A percentile compares a stretch with the other conserved stretches of the same genome.
These are phyloP conservation scores for Chloromyia formosa DNA, from an alignment of 2,888 invertebrate genomes.

Conservation along the genomic window DNA sequence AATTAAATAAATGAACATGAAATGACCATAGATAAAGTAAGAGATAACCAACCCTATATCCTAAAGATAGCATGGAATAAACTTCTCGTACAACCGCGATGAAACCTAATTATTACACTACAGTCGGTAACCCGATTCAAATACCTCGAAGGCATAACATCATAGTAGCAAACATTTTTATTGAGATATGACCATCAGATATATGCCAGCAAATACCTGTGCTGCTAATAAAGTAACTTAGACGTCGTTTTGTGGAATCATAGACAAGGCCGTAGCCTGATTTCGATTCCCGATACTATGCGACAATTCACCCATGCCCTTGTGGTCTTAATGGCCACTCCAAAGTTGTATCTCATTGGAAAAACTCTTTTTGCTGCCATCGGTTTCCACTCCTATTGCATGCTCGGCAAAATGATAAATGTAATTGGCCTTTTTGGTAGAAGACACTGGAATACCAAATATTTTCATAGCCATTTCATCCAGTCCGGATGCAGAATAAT, in stretches of 20 bases:
- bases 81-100: too few relatives aligned
- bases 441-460: slow-evolving; percentile 12
- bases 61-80: too few relatives aligned
- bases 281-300: slow-evolving; percentile 4
- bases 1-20: too few relatives aligned
- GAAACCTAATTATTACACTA: too few relatives aligned
- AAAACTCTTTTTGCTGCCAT: slow-evolving; percentile 17
- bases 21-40: too few relatives aligned
- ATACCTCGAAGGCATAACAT: background rate
- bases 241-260: slow-evolving; percentile 19
- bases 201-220: slow-evolving; percentile 27
- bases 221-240: slow-evolving; percentile 33
- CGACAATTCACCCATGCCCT: slow-evolving; percentile 14
- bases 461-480: slow-evolving; percentile 22
- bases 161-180: background rate
- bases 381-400: slow-evolving; percentile 6
- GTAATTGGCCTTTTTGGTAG: slow-evolving; percentile 41
- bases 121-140: slow-evolving; percentile 1
- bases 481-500: slow-evolving; percentile 7
- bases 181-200: slow-evolving; percentile 34
- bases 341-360: slow-evolving; percentile 35
- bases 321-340: slow-evolving; percentile 25
- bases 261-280: slow-evolving; percentile 28
- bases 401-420: slow-evolving; percentile 37
- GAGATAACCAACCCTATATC: too few relatives aligned